Evolutionary conservation across 2,888 invertebrate genomes (phyloP).

Genomic region (Taphrorychus bicolor): DNA sequence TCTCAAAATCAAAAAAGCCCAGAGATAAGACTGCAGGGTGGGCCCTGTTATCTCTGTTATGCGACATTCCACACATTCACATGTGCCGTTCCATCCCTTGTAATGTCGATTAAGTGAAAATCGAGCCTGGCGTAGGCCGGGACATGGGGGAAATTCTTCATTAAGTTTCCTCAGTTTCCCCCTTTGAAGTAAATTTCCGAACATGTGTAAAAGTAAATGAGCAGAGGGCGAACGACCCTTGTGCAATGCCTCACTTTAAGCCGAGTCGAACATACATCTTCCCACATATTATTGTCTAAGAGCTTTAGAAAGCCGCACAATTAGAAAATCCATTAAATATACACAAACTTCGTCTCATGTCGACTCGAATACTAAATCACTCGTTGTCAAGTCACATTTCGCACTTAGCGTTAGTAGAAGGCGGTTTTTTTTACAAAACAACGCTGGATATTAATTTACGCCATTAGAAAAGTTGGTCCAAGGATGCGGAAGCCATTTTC

Average conservation of each 20-base stretch:
- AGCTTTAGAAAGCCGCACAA: not conserved
- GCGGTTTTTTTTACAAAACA: not conserved
- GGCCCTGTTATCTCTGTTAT: not conserved
- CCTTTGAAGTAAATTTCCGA: not conserved
- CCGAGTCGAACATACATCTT: too few species aligned
- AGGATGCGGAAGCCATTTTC: not conserved
- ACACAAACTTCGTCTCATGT: not conserved
- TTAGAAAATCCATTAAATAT: not conserved
- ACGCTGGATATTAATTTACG: not conserved
- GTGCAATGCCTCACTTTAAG: too few species aligned
- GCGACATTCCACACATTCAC: not conserved
- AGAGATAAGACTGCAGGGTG: not conserved
- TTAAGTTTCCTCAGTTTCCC: not conserved
- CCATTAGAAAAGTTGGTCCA: not conserved
- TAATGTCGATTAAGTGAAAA: slow-evolving; percentile 15
- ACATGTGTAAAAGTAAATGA: not conserved
- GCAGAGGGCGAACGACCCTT: not conserved
- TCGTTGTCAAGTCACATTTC: not conserved
- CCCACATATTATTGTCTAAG: too few species aligned
- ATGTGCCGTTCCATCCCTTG: slow-evolving; percentile 3
- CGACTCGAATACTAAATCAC: not conserved
- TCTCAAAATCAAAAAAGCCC: not conserved
- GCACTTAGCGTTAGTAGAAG: not conserved
- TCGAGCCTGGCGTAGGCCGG: not conserved
- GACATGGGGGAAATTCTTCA: not conserved